These are phyloP conservation scores for Eilema caniola DNA, from an alignment of 2,888 invertebrate genomes.

Conservation along the genomic window DNA sequence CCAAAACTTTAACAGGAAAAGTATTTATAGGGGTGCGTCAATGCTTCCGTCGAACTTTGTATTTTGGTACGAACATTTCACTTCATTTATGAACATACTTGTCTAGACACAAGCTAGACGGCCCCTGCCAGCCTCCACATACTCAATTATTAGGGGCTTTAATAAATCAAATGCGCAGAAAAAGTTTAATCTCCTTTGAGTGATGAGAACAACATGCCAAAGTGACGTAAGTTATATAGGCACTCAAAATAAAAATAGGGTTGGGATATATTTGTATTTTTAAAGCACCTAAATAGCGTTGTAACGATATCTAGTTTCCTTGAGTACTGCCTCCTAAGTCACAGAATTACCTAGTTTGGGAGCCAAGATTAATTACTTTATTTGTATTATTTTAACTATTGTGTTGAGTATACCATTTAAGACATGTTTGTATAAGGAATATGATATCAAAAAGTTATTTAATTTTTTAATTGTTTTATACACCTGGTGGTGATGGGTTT, in stretches of 20 bases:
- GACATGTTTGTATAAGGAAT: too few relatives aligned
- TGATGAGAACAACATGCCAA: conserved; percentile 65
- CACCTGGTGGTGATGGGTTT: too few relatives aligned
- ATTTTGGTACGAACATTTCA: conserved; percentile 33
- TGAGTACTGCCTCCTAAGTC: too few relatives aligned
- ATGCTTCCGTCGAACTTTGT: conserved; percentile 31
- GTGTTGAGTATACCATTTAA: too few relatives aligned
- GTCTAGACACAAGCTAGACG: conserved; percentile 57
- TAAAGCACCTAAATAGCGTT: neutral
- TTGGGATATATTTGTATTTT: neutral
- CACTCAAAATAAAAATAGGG: conserved; percentile 28
- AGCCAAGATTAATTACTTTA: too few relatives aligned
- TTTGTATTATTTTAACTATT: too few relatives aligned
- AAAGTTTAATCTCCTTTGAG: conserved; percentile 75
- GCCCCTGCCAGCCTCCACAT: conserved; percentile 50
- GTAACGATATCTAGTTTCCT: too few relatives aligned
- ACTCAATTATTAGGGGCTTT: conserved; percentile 64
- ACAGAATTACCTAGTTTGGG: too few relatives aligned
- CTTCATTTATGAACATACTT: conserved; percentile 41
- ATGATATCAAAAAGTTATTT: too few relatives aligned
- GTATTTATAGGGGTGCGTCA: conserved; percentile 44
- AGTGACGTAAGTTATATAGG: conserved; percentile 55
- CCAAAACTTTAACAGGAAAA: conserved; percentile 42
- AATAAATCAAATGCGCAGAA: conserved; percentile 60
- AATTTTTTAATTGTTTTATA: too few relatives aligned